Conservation (phyloP, 2,888 invertebrate genomes). For the Acanthopleura granulata region DNA sequence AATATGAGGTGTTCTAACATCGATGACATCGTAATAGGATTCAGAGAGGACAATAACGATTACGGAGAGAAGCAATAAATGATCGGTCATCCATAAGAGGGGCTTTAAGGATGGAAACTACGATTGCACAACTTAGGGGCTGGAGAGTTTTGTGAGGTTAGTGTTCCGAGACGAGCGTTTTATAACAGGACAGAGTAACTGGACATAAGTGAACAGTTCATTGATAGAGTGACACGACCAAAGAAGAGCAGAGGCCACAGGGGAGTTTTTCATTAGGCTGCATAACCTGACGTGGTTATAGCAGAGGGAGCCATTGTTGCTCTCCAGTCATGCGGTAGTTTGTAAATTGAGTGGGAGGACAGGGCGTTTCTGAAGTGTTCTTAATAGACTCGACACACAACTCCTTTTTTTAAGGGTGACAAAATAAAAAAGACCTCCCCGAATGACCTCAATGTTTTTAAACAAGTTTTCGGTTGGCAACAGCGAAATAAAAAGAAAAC, state of each 20-base stretch:
- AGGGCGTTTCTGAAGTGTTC: background rate
- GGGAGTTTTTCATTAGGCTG: background rate
- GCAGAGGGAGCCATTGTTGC: background rate
- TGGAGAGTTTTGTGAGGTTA: too few species aligned
- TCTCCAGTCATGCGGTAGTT: background rate
- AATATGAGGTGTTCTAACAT: background rate
- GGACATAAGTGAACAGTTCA: background rate
- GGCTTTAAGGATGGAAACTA: too few species aligned
- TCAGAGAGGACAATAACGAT: background rate
- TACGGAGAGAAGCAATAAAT: background rate
- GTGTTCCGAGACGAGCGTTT: too few species aligned
- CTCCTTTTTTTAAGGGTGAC: background rate
- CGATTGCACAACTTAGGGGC: too few species aligned
- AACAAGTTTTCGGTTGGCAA: background rate
- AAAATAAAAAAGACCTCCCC: background rate
- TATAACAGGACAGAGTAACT: too few species aligned
- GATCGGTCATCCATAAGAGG: background rate
- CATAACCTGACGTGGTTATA: background rate
- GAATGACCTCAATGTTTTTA: background rate
- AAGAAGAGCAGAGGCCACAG: background rate
- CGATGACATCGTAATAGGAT: background rate
- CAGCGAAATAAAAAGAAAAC: background rate
- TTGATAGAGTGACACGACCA: background rate
- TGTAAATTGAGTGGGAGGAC: background rate
- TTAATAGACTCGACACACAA: constrained; percentile 4